Evolutionary conservation across 2,113 vertebrate species (phyloP).

Genomic region (Cygnus buccinator): DNA sequence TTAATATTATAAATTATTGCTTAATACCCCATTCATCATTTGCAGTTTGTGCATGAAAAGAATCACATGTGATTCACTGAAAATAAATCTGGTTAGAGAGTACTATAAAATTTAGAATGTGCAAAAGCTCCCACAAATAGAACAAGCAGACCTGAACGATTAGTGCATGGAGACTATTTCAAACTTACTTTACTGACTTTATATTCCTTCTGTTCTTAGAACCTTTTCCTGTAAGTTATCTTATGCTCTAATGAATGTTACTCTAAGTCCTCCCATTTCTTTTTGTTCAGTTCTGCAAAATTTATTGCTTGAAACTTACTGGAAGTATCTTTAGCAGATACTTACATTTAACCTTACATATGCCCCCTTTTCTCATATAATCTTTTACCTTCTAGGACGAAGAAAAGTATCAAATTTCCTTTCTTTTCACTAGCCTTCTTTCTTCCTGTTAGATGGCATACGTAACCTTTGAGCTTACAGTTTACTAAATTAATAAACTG

Average conservation of each 20-base stretch:
- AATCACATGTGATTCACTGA: neutral
- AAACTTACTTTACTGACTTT: neutral
- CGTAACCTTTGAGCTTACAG: neutral
- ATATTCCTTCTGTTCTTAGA: neutral
- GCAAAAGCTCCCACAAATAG: neutral
- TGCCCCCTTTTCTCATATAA: neutral
- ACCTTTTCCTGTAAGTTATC: neutral
- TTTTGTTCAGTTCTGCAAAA: neutral
- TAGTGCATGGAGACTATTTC: neutral
- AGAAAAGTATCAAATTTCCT: neutral
- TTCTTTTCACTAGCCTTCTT: neutral
- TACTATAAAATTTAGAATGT: neutral
- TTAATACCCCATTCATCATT: neutral
- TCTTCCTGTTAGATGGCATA: neutral
- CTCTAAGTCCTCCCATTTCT: neutral
- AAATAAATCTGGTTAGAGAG: neutral
- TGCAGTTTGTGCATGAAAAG: neutral
- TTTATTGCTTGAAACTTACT: neutral
- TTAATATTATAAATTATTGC: neutral
- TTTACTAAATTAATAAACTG: neutral
- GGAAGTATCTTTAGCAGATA: neutral
- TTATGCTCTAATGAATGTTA: neutral
- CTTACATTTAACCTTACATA: neutral
- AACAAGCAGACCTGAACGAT: neutral
- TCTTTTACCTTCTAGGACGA: neutral